Conservation (phyloP, 1,140 invertebrate genomes). For the Stegodyphus dumicola region DNA sequence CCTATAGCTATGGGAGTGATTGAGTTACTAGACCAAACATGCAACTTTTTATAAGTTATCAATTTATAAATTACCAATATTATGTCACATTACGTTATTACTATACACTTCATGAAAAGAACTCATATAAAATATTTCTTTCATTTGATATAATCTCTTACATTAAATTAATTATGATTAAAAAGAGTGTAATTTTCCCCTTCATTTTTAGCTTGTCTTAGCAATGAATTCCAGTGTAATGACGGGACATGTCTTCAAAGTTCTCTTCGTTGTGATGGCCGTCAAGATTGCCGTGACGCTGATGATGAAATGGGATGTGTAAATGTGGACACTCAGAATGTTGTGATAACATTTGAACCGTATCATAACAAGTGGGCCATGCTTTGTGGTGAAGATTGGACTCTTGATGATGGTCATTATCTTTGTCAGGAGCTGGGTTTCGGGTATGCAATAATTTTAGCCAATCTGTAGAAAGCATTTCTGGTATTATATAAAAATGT, state of each 20-base stretch:
- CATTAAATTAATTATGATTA: no score
- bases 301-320: conserved; percentile 67
- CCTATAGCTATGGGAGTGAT: no score
- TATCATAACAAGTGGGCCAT: conserved; percentile 49
- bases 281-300: conserved; percentile 78
- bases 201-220: conserved; percentile 66
- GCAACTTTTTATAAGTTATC: no score
- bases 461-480: conserved; percentile 16
- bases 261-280: conserved; percentile 84
- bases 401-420: conserved; percentile 54
- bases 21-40: no score
- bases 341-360: conserved; percentile 47
- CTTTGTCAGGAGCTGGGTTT: conserved; percentile 59
- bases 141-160: no score
- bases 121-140: no score
- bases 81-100: no score
- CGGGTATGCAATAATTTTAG: conserved; percentile 42
- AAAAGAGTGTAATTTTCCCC: no score
- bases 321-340: conserved; percentile 48
- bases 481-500: no score
- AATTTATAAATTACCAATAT: no score
- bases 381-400: conserved; percentile 55
- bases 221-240: conserved; percentile 68
- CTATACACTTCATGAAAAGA: no score
- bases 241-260: conserved; percentile 69